Evolutionary conservation across 2,888 invertebrate species (phyloP), one percentile per base, ranked within the genome.

Genomic region (Leptinotarsa rubiginosa): DNA sequence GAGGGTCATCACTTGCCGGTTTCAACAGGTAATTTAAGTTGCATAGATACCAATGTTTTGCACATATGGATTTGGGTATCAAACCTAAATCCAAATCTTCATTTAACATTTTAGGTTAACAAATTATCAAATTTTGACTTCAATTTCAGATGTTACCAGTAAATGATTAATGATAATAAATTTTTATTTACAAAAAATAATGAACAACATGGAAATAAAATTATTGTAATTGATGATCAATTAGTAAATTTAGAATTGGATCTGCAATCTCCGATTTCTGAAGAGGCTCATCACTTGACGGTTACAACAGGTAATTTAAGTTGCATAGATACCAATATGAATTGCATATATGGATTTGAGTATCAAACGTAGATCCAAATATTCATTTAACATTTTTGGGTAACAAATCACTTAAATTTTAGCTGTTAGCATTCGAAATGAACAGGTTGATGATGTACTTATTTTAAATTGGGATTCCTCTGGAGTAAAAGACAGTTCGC

Each of bases 401-500:
- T 16, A 50, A 50, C 50, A 56, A 56, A 56, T 56, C 12, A n/a
- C 54, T 56, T 18, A 56, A 18, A n/a, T 56, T 56, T 18, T 10
- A 54, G 54, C 16, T 54, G 54, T 3, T 54, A 25, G 59, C 59
- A 59, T 20, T 59, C 59, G 59, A 59, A 16, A 59, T 59, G 22
- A 22, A 13, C 59, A 59, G 13, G 22, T 59, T 15, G 16, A 59
- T 59, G 59, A 59, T 22, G 25, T 15, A 59, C 12, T 59, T 16
- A 59, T 59, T 59, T 59, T 25, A 59, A 22, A 59, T 25, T 59
- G 25, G 25, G 22, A 59, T 59, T 20, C 59, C 22, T 59, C 59
- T 59, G 59, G 59, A 59, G 59, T 59, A 59, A 22, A 59, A 59
- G 59, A 59, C 59, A 25, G 13, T 59, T 59, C 22, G 13, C 16